Percentiles rank a stretch among this genome's conserved stretches.
Evolutionary conservation across 2,888 invertebrate genomes (phyloP).

Genomic region (Eucera pruinosa): DNA sequence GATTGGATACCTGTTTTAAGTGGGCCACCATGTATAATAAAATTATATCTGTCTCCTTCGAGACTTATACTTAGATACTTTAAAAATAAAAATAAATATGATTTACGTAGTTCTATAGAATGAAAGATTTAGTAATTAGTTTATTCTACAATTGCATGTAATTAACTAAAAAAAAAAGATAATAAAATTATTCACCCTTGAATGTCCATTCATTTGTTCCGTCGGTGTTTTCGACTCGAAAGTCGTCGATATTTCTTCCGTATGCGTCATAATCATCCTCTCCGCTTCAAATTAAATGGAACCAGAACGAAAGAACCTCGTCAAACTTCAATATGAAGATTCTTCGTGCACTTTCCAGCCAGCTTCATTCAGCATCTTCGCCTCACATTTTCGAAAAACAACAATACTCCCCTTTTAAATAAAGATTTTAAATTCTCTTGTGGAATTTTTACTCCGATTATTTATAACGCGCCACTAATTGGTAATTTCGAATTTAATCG

Average conservation of each 20-base stretch:
- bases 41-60: too few relatives aligned
- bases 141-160: too few relatives aligned
- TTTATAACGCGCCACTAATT: not conserved
- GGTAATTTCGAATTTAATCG: not conserved
- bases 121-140: too few relatives aligned
- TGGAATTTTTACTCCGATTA: too few relatives aligned
- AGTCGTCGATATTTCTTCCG: conserved; percentile 59
- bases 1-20: too few relatives aligned
- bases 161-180: too few relatives aligned
- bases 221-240: conserved; percentile 63
- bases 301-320: conserved; percentile 17
- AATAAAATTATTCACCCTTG: conserved; percentile 66
- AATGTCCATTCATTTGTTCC: conserved; percentile 68
- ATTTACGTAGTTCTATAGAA: too few relatives aligned
- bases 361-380: conserved; percentile 25
- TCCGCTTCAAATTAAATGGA: not conserved
- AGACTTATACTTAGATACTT: too few relatives aligned
- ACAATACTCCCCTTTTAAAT: not conserved
- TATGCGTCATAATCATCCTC: conserved; percentile 65
- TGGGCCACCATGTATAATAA: too few relatives aligned
- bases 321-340: conserved; percentile 8
- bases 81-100: too few relatives aligned
- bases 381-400: conserved; percentile 41
- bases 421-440: not conserved
- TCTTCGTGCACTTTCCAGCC: conserved; percentile 15